Conservation (phyloP, 2,113 vertebrate genomes). For the Cisticola juncidis region DNA sequence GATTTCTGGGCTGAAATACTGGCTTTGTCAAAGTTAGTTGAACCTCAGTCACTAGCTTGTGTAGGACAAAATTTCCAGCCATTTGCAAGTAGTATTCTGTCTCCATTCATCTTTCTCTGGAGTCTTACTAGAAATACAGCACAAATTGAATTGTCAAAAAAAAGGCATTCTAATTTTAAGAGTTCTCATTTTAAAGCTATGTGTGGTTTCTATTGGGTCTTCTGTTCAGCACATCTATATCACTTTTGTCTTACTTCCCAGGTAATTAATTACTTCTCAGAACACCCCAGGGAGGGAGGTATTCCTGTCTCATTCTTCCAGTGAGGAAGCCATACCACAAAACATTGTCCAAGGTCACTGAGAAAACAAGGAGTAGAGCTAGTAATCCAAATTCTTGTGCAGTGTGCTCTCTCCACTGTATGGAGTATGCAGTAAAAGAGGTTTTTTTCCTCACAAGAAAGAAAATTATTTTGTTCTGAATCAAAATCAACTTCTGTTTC, state of each 20-base stretch:
- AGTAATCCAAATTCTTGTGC: background rate
- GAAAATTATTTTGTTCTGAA: background rate
- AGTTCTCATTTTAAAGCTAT: background rate
- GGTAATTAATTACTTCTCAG: background rate
- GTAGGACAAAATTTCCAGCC: background rate
- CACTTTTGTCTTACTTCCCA: background rate
- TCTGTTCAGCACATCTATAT: background rate
- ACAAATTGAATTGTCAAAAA: background rate
- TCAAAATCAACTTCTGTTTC: background rate
- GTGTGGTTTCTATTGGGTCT: background rate
- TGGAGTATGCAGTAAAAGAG: background rate
- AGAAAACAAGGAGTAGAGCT: background rate
- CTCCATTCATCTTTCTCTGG: background rate
- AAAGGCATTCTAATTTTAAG: background rate
- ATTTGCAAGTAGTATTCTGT: background rate
- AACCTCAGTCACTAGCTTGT: background rate
- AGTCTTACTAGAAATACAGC: background rate
- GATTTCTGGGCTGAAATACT: background rate
- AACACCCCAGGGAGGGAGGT: background rate
- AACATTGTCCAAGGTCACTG: slow-evolving; percentile 4
- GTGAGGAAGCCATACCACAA: background rate
- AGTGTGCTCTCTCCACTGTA: background rate
- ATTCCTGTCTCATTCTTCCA: background rate
- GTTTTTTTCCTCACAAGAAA: background rate
- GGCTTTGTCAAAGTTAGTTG: background rate